These are phyloP conservation scores for Oreonectes daqikongensis DNA, from an alignment of 2,797 vertebrate species.

Conservation along the genomic window DNA sequence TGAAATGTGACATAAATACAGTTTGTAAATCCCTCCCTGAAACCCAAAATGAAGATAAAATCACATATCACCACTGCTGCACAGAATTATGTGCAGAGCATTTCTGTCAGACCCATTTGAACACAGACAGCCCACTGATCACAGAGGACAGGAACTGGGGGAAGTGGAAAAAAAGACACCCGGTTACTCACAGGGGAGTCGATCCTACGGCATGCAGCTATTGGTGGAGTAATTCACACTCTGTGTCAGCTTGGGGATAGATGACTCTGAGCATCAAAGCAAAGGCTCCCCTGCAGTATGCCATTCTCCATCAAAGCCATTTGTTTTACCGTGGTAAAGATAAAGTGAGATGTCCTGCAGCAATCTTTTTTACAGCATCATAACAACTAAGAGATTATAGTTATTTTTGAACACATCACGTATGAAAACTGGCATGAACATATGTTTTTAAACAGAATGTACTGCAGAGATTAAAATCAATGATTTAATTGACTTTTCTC, in stretches of 20 bases:
- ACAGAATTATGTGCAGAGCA: conserved; percentile 42
- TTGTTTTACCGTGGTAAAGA: conserved; percentile 24
- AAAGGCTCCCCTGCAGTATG: conserved; percentile 2
- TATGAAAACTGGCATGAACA: conserved; percentile 15
- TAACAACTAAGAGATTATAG: not conserved
- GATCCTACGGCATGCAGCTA: conserved; percentile 45
- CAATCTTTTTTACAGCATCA: conserved; percentile 24
- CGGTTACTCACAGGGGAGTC: conserved; percentile 45
- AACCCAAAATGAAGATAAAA: conserved; percentile 29
- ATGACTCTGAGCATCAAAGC: conserved; percentile 47
- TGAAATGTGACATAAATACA: conserved; percentile 30
- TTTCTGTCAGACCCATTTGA: conserved; percentile 42
- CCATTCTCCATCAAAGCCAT: conserved; percentile 11
- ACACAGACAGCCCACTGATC: conserved; percentile 47
- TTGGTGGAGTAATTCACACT: conserved; percentile 54
- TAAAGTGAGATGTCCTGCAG: conserved; percentile 18
- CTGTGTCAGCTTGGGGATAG: conserved; percentile 56
- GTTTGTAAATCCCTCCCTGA: conserved; percentile 17
- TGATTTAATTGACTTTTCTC: too few species aligned
- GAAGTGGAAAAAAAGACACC: not conserved
- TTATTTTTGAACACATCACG: not conserved
- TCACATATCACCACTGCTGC: conserved; percentile 8
- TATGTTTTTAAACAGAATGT: conserved; percentile 8
- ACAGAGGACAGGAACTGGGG: conserved; percentile 26
- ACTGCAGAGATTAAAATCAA: not conserved